Evolutionary conservation across 1,140 invertebrate genomes (phyloP), one percentile per base, ranked within the genome.

Genomic region (Plutomurus gul): DNA sequence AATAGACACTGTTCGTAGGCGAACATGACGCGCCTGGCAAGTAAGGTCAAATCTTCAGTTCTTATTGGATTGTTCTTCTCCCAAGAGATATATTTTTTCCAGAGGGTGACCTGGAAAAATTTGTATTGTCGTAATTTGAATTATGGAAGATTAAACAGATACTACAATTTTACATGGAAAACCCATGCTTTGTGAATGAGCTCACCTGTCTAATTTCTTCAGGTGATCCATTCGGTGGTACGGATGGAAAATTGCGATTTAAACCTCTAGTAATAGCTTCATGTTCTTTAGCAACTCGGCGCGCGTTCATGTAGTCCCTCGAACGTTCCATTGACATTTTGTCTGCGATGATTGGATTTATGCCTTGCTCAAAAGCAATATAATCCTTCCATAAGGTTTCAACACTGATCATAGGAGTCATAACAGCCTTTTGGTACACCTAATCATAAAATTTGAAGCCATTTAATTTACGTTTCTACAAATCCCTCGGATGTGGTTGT

Each of bases 381-480:
- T 99, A 99, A 85, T 99, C 97, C 87, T 98, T 99, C 98, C 98
- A 99, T 25, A 99, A 88, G 37, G 93, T 92, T 86, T 99, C 98
- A 86, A 99, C 98, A 80, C 97, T 97, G 33, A 96, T 92, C 91
- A 99, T 99, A 0, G 98, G 98, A 81, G 96, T 99, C 13, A 98
- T 91, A 0, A 99, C 94, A 0, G 95, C 96, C 82, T 95, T 90
- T 87, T 99, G 96, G 87, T 97, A 99, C 0, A 96, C 93, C 91
- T 94, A 51, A 11, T 0, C 4, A 49, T 3, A 65, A 43, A 18
- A 22, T 43, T n/a, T n/a, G n/a, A n/a, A n/a, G n/a, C n/a, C 20
- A 51, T 20, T 11, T 20, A 43, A 75, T 47, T 60, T 30, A 10
- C 4, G 43, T 75, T 47, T 13, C 39, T 22, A 39, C 3, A 40